Conservation (phyloP, 2,888 invertebrate genomes). For the Drosophila colorata region DNA sequence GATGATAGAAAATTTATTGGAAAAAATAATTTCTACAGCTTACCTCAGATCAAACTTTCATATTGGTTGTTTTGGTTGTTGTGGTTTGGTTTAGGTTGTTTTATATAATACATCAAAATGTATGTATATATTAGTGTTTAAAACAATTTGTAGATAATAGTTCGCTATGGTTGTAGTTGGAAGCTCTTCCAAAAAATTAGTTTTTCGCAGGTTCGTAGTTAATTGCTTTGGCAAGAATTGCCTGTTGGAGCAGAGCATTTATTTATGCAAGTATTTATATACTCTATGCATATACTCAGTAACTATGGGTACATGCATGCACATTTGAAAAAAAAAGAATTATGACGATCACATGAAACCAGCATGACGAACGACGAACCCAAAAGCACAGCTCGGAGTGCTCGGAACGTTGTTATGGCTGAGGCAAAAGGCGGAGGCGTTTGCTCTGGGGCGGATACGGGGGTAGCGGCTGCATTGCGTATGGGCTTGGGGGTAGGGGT, state of each 20-base stretch:
- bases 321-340: constrained; percentile 37
- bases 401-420: constrained; percentile 10
- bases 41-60: too few relatives aligned
- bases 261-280: background rate
- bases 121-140: too few relatives aligned
- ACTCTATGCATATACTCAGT: background rate
- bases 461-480: too few relatives aligned
- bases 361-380: constrained; percentile 80
- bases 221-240: background rate
- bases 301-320: constrained; percentile 6
- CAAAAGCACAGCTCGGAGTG: constrained; percentile 51
- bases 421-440: constrained; percentile 16
- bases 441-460: background rate
- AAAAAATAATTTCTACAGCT: too few relatives aligned
- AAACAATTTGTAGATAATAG: too few relatives aligned
- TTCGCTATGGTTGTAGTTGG: too few relatives aligned
- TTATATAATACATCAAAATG: too few relatives aligned
- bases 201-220: background rate
- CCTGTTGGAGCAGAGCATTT: too few relatives aligned
- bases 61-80: too few relatives aligned
- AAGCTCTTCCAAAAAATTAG: too few relatives aligned
- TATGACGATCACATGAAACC: constrained; percentile 73
- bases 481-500: constrained; percentile 18
- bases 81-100: too few relatives aligned
- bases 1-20: too few relatives aligned